Evolutionary conservation across 2,888 invertebrate genomes (phyloP), one percentile per base, ranked within the genome.

Genomic region (Orthosia cruda): DNA sequence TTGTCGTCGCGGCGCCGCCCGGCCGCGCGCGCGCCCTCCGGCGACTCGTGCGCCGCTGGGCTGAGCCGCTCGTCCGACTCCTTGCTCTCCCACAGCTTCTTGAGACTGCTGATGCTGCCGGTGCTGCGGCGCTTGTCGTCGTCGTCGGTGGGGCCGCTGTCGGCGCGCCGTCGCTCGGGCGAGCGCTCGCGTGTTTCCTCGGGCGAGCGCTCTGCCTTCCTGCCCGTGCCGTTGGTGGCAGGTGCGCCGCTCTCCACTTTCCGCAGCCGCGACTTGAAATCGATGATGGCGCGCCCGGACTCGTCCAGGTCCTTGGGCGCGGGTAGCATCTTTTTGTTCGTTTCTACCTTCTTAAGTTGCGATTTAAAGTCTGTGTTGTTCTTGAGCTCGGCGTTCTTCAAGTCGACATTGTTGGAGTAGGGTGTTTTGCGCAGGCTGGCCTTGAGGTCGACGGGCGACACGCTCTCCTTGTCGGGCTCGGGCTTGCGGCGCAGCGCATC

Each of bases 21-120:
- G 1, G 40, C 40, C 40, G 80, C 70, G 32, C 80, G 75, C 61
- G 20, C 81, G 50, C 76, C 68, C 52, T 72, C 67, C 79, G 86
- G 74, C 40, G 87, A 77, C 81, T 97, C 97, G 11, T 90, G 95
- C 86, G 98, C 94, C 91, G 98, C 98, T 0, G 98, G 98, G 89
- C 98, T 98, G 59, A 98, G 93, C 76, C 98, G 97, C 64, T 97
- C 96, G 81, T 97, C 97, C 5, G 94, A 93, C 92, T 98, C 98
- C 91, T 98, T 98, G 84, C 98, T 98, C 95, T 99, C 99, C 99
- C 99, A 99, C 81, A 99, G 96, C 94, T 98, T 98, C 93, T 99
- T 99, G 89, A 99, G 97, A 94, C 98, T 99, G 93, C 98, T 99
- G 91, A 99, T 99, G 95, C 99, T 99, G 80, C 99, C 99, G 65